Base-by-base conservation (phyloP, 2,888 invertebrate genomes). In the Teleiodes luculella region DNA sequence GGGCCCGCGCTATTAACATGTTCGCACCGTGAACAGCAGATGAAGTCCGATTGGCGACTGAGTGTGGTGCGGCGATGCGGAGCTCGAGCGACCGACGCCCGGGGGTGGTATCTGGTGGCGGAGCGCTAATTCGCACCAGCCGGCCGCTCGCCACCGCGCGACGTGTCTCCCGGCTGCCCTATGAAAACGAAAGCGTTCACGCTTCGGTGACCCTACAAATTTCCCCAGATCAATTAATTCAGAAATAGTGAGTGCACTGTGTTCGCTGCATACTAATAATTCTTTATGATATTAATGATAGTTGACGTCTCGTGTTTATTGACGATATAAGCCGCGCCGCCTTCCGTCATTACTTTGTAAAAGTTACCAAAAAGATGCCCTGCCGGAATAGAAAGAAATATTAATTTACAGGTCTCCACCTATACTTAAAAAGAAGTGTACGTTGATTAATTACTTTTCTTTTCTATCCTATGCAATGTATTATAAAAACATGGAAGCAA, bases 141-240 rank as follows among this genome's bases (percentile, higher is more conserved):
- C 49, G 39, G 65, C 64, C 6, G 16, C 33, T 18, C 54, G 50
- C 60, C 56, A 64, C 31, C 57, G 56, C 24, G 7, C 43, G 56
- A 66, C 68, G 66, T 64, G 68, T 64, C 67, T 68, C 63, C 68
- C 74, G 69, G 68, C 67, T 64, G 76, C 79, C 86, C 84, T 80
- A 75, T 71, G 86, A 88, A 87, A 89, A 82, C 76, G 88, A 89
- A 89, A 89, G 88, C 80, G 83, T 74, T 77, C 78, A 86, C 81
- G 87, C 83, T 79, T 76, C 67, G 74, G 65, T 67, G 69, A 73
- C 75, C 72, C 72, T 63, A 78, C 77, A 74, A 84, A 75, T 87
- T 86, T 85, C 81, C 82, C 79, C 68, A 74, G 75, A 79, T 78
- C 76, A 82, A 84, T 80, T 80, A 80, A 80, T 78, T 78, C 77